A percentile compares a stretch with the other conserved stretches of the same genome.
Evolutionary conservation across 2,888 invertebrate genomes (phyloP).

Genomic region (Didymodactylos carnosus): DNA sequence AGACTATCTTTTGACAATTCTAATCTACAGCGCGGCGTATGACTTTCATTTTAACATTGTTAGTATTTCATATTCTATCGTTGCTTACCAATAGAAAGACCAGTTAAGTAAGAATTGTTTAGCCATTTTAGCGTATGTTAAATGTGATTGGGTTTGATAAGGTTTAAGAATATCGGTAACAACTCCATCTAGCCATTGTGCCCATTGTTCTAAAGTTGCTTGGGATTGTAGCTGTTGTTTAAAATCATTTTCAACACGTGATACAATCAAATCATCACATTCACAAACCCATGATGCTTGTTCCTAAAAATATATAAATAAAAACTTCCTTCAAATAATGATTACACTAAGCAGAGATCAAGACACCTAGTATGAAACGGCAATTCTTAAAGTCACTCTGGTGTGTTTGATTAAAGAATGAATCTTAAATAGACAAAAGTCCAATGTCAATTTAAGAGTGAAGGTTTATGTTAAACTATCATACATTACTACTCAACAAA

Average conservation of each 20-base stretch:
- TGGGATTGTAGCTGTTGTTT: conserved; percentile 47
- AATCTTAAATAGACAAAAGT: too few species aligned
- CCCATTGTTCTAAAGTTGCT: conserved; percentile 87
- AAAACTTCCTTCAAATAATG: not conserved
- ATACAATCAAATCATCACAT: conserved; percentile 64
- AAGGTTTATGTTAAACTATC: too few species aligned
- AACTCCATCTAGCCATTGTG: conserved; percentile 80
- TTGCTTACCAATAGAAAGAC: conserved; percentile 98
- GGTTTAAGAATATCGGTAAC: conserved; percentile 70
- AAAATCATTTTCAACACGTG: conserved; percentile 72
- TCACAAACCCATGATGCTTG: conserved; percentile 94
- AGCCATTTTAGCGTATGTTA: conserved; percentile 24
- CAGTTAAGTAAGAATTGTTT: conserved; percentile 83
- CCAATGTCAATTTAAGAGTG: too few species aligned
- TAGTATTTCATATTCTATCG: too few species aligned
- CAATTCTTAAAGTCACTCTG: too few species aligned
- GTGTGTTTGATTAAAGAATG: too few species aligned
- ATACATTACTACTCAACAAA: too few species aligned
- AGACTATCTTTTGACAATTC: too few species aligned
- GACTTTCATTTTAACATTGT: too few species aligned
- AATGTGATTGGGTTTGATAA: conserved; percentile 47
- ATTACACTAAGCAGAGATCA: too few species aligned
- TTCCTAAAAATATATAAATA: conserved; percentile 23
- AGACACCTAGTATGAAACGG: too few species aligned
- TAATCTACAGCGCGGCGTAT: too few species aligned